Evolutionary conservation across 1,140 invertebrate genomes (phyloP).

Genomic region (Aphelinus atriplicis): DNA sequence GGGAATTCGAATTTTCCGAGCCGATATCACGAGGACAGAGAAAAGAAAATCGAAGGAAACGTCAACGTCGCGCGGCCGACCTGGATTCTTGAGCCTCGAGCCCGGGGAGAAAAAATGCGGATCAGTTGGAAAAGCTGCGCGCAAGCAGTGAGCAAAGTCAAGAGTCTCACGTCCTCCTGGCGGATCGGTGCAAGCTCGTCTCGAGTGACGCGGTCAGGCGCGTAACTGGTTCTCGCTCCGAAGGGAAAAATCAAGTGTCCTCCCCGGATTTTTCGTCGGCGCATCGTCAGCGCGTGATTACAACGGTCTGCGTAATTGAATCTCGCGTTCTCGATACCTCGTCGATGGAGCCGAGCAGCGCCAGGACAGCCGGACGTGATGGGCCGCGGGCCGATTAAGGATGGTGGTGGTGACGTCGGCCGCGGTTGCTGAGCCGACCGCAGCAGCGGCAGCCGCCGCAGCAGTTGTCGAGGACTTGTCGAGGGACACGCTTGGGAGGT

Average conservation of each 20-base stretch:
- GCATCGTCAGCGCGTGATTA: too few species aligned
- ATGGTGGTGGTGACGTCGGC: slow-evolving; percentile 62
- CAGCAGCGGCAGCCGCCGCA: slow-evolving; percentile 39
- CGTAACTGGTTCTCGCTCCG: background rate
- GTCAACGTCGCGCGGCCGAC: too few species aligned
- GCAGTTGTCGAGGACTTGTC: slow-evolving; percentile 60
- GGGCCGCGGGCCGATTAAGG: slow-evolving; percentile 31
- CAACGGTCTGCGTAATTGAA: too few species aligned
- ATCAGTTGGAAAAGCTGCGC: slow-evolving; percentile 6
- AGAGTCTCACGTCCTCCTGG: slow-evolving; percentile 22
- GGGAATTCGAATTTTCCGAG: too few species aligned
- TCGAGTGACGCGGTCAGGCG: background rate
- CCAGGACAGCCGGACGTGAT: slow-evolving; percentile 8
- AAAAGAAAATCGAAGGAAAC: too few species aligned
- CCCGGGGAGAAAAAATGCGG: background rate
- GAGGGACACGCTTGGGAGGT: slow-evolving; percentile 63
- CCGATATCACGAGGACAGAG: too few species aligned
- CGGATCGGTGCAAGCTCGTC: slow-evolving; percentile 18
- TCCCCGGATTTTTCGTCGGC: background rate
- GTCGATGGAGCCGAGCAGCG: background rate
- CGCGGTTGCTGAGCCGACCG: background rate
- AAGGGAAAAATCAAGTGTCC: slow-evolving; percentile 2
- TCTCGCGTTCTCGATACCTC: background rate
- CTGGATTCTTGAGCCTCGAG: background rate
- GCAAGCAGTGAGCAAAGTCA: background rate